These are phyloP conservation scores for Sebastes oblongus DNA, from an alignment of 2,797 vertebrate species.

Conservation along the genomic window DNA sequence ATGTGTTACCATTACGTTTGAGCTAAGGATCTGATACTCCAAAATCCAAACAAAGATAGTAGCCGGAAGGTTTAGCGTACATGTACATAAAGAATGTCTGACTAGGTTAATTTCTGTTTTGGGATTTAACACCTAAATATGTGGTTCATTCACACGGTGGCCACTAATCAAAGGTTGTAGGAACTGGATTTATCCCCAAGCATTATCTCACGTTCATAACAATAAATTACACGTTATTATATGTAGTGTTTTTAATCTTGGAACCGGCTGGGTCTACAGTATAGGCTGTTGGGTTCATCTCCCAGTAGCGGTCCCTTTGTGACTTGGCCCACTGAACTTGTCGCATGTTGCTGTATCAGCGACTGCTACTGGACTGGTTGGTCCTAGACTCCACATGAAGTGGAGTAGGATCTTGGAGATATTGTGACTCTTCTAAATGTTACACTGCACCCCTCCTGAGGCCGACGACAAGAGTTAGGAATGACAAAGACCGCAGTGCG, in stretches of 20 bases:
- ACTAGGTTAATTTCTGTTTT: not conserved
- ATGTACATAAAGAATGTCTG: not conserved
- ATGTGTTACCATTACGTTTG: not conserved
- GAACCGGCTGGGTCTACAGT: not conserved
- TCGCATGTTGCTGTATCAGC: not conserved
- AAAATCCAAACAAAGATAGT: not conserved
- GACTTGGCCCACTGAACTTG: not conserved
- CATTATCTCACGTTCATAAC: not conserved
- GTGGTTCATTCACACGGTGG: not conserved
- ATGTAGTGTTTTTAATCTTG: not conserved
- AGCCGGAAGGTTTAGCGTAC: not conserved
- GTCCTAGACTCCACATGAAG: not conserved
- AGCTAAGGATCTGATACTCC: not conserved
- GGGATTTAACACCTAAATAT: not conserved
- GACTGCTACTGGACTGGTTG: not conserved
- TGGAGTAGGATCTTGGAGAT: not conserved
- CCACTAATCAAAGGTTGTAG: not conserved
- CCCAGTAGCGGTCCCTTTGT: not conserved
- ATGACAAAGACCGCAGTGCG: not conserved
- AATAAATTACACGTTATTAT: not conserved
- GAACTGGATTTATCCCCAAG: not conserved
- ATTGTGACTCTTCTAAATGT: not conserved
- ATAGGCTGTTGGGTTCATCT: not conserved
- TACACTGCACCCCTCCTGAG: not conserved
- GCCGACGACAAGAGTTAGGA: not conserved